phyloP scores from a whole-genome alignment of 2,797 vertebrate species.

The Gallinago nigripennis region DNA sequence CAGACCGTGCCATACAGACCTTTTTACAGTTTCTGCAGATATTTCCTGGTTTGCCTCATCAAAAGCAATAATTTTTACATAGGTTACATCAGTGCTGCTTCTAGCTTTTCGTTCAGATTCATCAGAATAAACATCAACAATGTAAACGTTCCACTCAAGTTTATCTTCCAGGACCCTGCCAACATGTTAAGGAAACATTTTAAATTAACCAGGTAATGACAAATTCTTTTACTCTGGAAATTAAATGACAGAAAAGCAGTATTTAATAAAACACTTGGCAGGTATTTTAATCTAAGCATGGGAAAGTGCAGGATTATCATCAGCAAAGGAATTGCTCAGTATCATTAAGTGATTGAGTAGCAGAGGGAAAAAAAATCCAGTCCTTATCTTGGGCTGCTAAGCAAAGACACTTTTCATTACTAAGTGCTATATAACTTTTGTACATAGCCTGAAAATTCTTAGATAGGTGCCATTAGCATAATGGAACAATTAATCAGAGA shows the following conservation, averaged over 20 bases:
- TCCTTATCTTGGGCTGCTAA: background rate
- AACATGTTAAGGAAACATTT: background rate
- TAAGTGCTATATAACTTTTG: background rate
- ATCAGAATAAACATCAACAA: conserved; percentile 53
- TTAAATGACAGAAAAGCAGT: background rate
- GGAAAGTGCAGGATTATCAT: background rate
- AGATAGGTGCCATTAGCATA: background rate
- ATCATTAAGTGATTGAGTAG: background rate
- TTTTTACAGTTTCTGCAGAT: conserved; percentile 48
- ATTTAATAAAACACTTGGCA: background rate
- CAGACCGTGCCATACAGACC: conserved; percentile 56
- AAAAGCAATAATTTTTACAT: conserved; percentile 60
- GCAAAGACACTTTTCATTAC: background rate
- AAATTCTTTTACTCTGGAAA: background rate
- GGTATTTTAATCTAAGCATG: background rate
- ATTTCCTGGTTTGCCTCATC: conserved; percentile 8
- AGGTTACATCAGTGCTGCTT: conserved; percentile 14
- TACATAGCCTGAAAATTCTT: background rate
- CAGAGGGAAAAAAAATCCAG: background rate
- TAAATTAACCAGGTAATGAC: background rate
- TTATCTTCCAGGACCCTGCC: conserved; percentile 73
- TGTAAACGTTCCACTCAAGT: conserved; percentile 69
- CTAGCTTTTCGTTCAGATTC: background rate
- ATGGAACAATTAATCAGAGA: background rate
- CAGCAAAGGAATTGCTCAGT: background rate